These are phyloP conservation scores for Rhineura floridana DNA, from an alignment of 2,113 vertebrate genomes.

Conservation along the genomic window DNA sequence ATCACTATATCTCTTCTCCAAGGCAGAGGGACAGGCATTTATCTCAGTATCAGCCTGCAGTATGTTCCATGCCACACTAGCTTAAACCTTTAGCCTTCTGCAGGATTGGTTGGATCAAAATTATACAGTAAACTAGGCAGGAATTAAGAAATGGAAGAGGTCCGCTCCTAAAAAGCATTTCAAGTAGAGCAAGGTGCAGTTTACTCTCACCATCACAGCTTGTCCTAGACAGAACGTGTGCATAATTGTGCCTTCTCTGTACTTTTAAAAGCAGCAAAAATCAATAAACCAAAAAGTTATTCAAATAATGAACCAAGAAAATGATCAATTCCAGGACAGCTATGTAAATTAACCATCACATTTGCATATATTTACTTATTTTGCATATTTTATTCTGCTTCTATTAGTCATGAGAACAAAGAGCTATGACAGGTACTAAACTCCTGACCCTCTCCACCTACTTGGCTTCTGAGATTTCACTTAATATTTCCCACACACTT, in stretches of 20 bases:
- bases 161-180: neutral
- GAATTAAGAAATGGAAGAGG: neutral
- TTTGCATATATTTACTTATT: neutral
- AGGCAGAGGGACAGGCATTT: neutral
- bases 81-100: neutral
- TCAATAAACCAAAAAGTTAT: neutral
- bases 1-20: neutral
- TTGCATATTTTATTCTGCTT: neutral
- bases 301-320: neutral
- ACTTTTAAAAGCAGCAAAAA: neutral
- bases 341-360: neutral
- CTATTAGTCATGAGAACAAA: neutral
- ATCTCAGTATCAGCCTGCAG: neutral
- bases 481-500: neutral
- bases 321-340: neutral
- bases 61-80: neutral
- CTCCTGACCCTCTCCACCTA: neutral
- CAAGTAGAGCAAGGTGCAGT: neutral
- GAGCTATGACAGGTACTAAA: neutral
- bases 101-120: neutral
- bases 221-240: neutral
- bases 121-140: neutral
- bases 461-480: neutral
- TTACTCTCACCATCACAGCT: neutral
- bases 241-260: neutral